Evolutionary conservation across 1,140 invertebrate species (phyloP).

Genomic region (Telenomus remus): DNA sequence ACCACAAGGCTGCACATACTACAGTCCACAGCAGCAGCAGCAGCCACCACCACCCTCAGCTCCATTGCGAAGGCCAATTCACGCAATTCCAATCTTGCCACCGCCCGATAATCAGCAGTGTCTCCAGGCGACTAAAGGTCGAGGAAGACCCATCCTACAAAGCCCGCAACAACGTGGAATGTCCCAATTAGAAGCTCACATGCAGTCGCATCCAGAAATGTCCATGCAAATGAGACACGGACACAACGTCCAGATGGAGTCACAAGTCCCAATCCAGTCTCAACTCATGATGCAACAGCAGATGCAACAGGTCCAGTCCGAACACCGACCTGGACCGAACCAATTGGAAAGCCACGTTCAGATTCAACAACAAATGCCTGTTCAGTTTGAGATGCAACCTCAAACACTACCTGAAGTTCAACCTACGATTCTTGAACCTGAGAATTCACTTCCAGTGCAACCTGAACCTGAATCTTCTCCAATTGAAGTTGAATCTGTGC

Average conservation of each 20-base stretch:
- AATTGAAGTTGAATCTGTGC: no score
- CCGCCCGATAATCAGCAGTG: constrained; percentile 74
- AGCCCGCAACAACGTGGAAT: background rate
- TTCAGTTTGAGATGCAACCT: background rate
- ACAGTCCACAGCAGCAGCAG: constrained; percentile 76
- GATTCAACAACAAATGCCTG: background rate
- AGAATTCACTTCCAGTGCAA: background rate
- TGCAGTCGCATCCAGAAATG: no score
- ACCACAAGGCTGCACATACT: constrained; percentile 78
- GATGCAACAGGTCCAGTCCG: background rate
- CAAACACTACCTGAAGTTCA: background rate
- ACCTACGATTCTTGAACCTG: background rate
- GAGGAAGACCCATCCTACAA: constrained; percentile 33
- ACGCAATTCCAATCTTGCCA: constrained; percentile 79
- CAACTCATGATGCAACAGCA: background rate
- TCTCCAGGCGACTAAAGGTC: constrained; percentile 57
- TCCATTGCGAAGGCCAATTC: constrained; percentile 76
- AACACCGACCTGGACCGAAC: background rate
- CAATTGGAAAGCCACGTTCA: background rate
- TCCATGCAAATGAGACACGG: no score
- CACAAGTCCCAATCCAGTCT: background rate
- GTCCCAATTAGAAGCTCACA: background rate
- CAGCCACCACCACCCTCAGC: constrained; percentile 71
- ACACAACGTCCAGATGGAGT: background rate
- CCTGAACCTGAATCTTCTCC: background rate